Percentiles rank a stretch among this genome's conserved stretches.
These are phyloP conservation scores for Hydra vulgaris DNA, from an alignment of 30 jellyfish, hydroid and myxozoan genomes.

Conservation along the genomic window DNA sequence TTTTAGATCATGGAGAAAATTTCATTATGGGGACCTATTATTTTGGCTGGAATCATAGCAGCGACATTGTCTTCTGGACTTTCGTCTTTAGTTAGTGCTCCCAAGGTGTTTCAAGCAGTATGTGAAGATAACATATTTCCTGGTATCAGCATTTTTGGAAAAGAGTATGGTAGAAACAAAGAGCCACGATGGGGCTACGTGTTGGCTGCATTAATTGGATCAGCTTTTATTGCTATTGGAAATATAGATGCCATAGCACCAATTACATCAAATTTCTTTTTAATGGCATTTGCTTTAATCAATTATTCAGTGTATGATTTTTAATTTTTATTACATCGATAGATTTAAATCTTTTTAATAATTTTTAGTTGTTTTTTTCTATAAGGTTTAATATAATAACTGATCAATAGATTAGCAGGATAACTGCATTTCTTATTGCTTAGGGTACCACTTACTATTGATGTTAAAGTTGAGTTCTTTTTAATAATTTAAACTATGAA, in stretches of 20 bases:
- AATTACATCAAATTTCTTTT: slow-evolving; percentile 77
- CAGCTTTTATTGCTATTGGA: slow-evolving; percentile 83
- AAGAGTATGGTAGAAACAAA: slow-evolving; percentile 75
- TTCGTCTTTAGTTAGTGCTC: slow-evolving; percentile 90
- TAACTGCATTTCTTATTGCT: no score
- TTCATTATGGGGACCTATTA: slow-evolving; percentile 74
- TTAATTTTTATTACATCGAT: no score
- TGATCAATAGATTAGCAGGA: no score
- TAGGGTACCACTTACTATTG: no score
- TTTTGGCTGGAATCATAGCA: slow-evolving; percentile 88
- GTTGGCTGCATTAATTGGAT: slow-evolving; percentile 58
- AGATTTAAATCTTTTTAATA: background rate
- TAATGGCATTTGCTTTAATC: slow-evolving; percentile 87
- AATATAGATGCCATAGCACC: slow-evolving; percentile 84
- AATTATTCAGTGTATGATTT: slow-evolving; percentile 79
- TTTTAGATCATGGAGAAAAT: slow-evolving; percentile 59
- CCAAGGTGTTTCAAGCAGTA: slow-evolving; percentile 90
- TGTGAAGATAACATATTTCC: slow-evolving; percentile 68
- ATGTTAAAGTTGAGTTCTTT: no score
- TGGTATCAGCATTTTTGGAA: slow-evolving; percentile 73
- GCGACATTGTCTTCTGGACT: slow-evolving; percentile 91
- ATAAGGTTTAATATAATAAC: no score
- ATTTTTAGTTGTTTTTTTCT: background rate
- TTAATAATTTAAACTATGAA: no score
- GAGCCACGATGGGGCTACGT: slow-evolving; percentile 94